Percentiles rank a stretch among this genome's conserved stretches.
These are phyloP conservation scores for Varecia variegata DNA, from an alignment of 2,797 vertebrate genomes.

Conservation along the genomic window DNA sequence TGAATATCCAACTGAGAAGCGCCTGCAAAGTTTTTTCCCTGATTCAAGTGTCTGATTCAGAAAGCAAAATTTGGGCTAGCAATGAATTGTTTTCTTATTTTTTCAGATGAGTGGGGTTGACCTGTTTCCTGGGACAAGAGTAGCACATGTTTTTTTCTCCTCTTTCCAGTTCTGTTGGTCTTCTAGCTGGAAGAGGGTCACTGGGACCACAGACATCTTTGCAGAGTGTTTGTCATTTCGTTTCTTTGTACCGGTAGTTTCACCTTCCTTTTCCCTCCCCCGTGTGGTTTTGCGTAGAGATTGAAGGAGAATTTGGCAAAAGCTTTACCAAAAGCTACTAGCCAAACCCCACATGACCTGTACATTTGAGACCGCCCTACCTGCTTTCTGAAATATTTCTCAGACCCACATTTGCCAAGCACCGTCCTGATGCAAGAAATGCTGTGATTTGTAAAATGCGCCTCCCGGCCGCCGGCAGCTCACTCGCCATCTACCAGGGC, in stretches of 20 bases:
- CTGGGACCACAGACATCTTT: background rate
- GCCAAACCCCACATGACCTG: fast-evolving
- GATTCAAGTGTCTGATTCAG: background rate
- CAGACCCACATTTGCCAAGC: too few relatives aligned
- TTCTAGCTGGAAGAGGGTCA: background rate
- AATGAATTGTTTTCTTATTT: background rate
- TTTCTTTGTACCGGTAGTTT: fast-evolving
- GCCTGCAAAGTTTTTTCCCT: background rate
- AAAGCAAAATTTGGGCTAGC: background rate
- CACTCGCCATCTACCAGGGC: background rate
- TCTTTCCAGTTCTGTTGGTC: background rate
- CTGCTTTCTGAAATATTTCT: background rate
- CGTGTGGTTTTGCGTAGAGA: background rate
- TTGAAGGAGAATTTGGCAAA: too few relatives aligned
- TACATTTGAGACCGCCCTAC: too few relatives aligned
- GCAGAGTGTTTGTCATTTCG: background rate
- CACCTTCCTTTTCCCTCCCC: fast-evolving
- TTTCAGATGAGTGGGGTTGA: too few relatives aligned
- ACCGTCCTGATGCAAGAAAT: background rate
- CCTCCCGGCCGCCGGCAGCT: background rate
- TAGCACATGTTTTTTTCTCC: background rate
- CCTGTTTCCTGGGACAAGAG: background rate
- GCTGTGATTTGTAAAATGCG: background rate
- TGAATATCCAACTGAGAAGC: too few relatives aligned
- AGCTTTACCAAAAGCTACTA: background rate